A percentile compares a stretch with the other conserved stretches of the same genome.
These are phyloP conservation scores for Neostethus bicornis DNA, from an alignment of 2,797 vertebrate species.

Conservation along the genomic window DNA sequence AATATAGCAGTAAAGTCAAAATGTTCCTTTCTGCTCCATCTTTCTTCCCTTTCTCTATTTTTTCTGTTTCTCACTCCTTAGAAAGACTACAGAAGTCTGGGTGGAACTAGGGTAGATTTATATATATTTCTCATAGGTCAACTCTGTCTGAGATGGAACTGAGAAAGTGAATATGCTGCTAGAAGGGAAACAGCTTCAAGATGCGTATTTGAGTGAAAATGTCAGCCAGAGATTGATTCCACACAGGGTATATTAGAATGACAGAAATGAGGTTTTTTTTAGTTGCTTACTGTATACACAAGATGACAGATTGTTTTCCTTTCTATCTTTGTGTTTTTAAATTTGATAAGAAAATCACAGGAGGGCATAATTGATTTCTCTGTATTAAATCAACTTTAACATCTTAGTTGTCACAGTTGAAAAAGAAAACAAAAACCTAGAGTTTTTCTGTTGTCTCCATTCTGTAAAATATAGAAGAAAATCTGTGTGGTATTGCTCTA, in stretches of 20 bases:
- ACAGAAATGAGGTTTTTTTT: slow-evolving; percentile 35
- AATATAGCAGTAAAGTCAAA: no score
- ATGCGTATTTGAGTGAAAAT: slow-evolving; percentile 48
- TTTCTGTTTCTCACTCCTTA: slow-evolving; percentile 12
- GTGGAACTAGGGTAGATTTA: slow-evolving; percentile 40
- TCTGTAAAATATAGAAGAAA: slow-evolving; percentile 43
- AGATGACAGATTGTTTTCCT: slow-evolving; percentile 15
- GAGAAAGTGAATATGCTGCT: slow-evolving; percentile 32
- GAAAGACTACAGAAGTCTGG: slow-evolving; percentile 14
- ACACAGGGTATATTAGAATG: slow-evolving; percentile 28
- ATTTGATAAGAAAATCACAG: slow-evolving; percentile 18
- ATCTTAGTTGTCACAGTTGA: slow-evolving; percentile 34
- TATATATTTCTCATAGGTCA: slow-evolving; percentile 40
- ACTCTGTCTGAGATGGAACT: slow-evolving; percentile 40
- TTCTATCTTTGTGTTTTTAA: slow-evolving; percentile 4
- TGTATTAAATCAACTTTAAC: slow-evolving; percentile 31
- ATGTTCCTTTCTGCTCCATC: slow-evolving; percentile 11
- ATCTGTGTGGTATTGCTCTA: slow-evolving; percentile 48
- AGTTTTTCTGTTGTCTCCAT: slow-evolving; percentile 51
- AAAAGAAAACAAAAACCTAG: slow-evolving; percentile 52
- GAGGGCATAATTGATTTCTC: slow-evolving; percentile 28
- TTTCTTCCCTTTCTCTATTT: slow-evolving; percentile 20
- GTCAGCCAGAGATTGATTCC: slow-evolving; percentile 43
- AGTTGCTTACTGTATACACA: slow-evolving; percentile 19
- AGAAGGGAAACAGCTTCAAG: slow-evolving; percentile 28